Evolutionary conservation across 2,797 vertebrate species (phyloP).

Genomic region (Neostethus bicornis): DNA sequence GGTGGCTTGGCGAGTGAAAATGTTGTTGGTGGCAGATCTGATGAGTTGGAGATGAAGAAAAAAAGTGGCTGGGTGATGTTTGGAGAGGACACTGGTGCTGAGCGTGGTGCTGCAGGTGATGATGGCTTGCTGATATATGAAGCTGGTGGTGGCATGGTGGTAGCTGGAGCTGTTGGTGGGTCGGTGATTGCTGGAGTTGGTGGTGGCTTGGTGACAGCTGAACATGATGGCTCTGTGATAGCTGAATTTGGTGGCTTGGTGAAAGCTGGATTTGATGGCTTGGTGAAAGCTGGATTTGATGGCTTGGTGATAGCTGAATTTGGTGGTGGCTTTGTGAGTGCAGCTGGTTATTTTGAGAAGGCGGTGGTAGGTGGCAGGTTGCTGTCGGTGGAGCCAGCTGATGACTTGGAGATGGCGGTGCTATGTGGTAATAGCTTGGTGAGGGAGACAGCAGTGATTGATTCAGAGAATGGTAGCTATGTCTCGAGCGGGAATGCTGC

Average conservation of each 20-base stretch:
- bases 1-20: conserved; percentile 59
- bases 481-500: conserved; percentile 41
- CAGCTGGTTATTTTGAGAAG: conserved; percentile 35
- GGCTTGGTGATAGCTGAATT: conserved; percentile 46
- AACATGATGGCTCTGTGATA: conserved; percentile 45
- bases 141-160: conserved; percentile 53
- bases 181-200: conserved; percentile 51
- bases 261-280: conserved; percentile 43
- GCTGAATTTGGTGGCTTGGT: conserved; percentile 39
- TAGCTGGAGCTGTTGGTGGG: conserved; percentile 33
- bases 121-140: conserved; percentile 43
- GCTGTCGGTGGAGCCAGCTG: conserved; percentile 53
- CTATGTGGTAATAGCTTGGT: conserved; percentile 76
- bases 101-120: conserved; percentile 60
- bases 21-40: conserved; percentile 58
- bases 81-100: conserved; percentile 39
- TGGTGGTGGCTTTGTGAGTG: conserved; percentile 63
- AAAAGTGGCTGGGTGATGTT: conserved; percentile 41
- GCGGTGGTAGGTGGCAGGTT: conserved; percentile 38
- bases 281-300: conserved; percentile 51
- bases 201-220: conserved; percentile 60
- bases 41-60: conserved; percentile 53
- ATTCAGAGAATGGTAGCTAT: conserved; percentile 50
- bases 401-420: conserved; percentile 48
- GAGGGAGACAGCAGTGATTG: conserved; percentile 66